Base-by-base conservation (phyloP, 1,140 invertebrate species). In the Halesus radiatus region DNA sequence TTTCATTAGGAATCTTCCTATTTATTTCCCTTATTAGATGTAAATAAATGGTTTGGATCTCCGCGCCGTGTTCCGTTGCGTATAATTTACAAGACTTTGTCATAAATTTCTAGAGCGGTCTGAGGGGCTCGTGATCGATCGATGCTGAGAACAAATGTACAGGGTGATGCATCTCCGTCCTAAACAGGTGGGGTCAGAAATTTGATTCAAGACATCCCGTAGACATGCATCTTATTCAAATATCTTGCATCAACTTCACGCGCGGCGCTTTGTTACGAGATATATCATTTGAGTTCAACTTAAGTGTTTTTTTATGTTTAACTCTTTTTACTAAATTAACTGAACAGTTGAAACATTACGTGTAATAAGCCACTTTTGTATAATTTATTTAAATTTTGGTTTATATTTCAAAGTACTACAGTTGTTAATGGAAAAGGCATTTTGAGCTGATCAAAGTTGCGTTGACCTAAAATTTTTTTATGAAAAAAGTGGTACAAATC, bases 161-260 rank as follows among this genome's bases (percentile, higher is more conserved):
- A 45, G 66, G 37, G 66, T 52, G 66, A 70, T 70, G 52, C 52
- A 70, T 70, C 66, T 70, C 66, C 22, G 66, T 70, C 66, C 66
- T 70, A 20, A 45, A 45, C 66, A 70, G 66, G 66, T 70, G 66
- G 66, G 66, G 37, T 70, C 66, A 70, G 32, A 70, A 45, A 52
- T 70, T 70, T 70, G 66, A 70, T 70, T 70, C 66, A n/a, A 70
- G 66, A 70, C 66, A 52, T 70, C 15, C 66, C 66, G n/a, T 52
- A 70, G 66, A 70, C 52, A 70, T 50, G 66, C 45, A 70, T 70
- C 66, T 70, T 70, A 70, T 70, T 52, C 66, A 70, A 70, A 70
- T 52, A 70, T 52, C n/a, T n/a, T 70, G 37, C 20, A 70, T 70
- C 66, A 37, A 20, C 16, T 70, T 70, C 66, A 70, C 66, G 20